Percentiles rank a stretch among this genome's conserved stretches.
phyloP scores from a whole-genome alignment of 2,113 vertebrate genomes.

The Psephotus haematonotus region DNA sequence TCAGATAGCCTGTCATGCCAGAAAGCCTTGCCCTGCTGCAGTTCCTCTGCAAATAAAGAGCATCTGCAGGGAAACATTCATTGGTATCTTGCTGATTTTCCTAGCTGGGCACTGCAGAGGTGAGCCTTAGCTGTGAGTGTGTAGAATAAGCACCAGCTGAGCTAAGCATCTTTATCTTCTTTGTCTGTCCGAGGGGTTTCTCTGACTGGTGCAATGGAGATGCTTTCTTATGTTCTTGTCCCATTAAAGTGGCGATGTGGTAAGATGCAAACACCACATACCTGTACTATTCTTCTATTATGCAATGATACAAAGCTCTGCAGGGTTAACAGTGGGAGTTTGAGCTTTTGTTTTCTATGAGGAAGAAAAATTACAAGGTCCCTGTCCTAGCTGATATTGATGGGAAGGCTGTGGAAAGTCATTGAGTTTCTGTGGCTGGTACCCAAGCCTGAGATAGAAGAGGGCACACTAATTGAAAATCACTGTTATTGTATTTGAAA shows the following conservation, averaged over 20 bases:
- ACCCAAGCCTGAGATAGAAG: neutral
- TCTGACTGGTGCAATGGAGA: neutral
- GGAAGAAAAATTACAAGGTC: neutral
- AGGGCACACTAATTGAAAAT: neutral
- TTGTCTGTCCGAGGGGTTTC: neutral
- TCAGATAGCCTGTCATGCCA: fast-evolving
- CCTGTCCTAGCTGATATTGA: neutral
- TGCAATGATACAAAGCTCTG: neutral
- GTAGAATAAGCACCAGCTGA: neutral
- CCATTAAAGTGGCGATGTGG: fast-evolving
- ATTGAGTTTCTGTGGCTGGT: neutral
- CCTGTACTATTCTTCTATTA: neutral
- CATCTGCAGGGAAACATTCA: neutral
- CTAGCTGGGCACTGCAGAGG: neutral
- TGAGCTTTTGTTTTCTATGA: neutral
- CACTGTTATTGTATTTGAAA: neutral
- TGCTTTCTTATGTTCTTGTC: neutral
- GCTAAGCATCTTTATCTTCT: neutral
- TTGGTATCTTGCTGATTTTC: neutral
- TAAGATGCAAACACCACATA: neutral
- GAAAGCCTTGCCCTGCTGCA: neutral
- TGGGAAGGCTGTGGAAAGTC: neutral
- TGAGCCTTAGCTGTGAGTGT: neutral
- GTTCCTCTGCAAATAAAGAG: neutral
- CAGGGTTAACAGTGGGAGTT: neutral